A percentile compares a stretch with the other conserved stretches of the same genome.
phyloP scores from a whole-genome alignment of 2,797 vertebrate genomes.

The Poeciliopsis infans region DNA sequence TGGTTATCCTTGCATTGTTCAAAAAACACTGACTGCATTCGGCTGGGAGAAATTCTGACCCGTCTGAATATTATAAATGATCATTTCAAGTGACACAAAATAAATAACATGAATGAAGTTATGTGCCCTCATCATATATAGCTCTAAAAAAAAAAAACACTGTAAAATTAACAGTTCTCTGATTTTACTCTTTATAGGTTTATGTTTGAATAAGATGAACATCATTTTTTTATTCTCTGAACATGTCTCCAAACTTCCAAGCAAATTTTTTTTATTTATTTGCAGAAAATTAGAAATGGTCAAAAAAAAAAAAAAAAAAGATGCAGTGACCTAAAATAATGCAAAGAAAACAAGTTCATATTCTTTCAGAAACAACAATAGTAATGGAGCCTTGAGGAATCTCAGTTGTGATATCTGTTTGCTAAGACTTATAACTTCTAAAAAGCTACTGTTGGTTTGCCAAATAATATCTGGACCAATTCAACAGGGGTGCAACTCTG shows the following conservation, averaged over 20 bases:
- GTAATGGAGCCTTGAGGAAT: background rate
- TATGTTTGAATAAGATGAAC: no score
- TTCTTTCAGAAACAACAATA: no score
- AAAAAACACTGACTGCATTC: background rate
- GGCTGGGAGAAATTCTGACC: background rate
- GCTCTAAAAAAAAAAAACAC: no score
- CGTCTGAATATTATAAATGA: background rate
- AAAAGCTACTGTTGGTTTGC: background rate
- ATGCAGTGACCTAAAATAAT: no score
- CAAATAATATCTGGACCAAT: background rate
- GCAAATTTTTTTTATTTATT: no score
- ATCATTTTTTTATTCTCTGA: no score
- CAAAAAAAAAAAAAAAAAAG: no score
- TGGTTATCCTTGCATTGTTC: background rate
- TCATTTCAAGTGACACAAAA: background rate
- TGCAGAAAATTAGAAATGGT: no score
- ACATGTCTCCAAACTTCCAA: no score
- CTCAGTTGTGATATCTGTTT: background rate
- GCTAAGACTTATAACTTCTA: background rate
- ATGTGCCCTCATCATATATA: background rate
- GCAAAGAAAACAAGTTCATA: no score
- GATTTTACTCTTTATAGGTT: no score
- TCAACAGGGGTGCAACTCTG: background rate
- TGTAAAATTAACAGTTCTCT: no score
- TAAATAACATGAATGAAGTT: background rate